Conservation (phyloP, 2,888 invertebrate species). For the Dyspetes luteomarginatus region DNA sequence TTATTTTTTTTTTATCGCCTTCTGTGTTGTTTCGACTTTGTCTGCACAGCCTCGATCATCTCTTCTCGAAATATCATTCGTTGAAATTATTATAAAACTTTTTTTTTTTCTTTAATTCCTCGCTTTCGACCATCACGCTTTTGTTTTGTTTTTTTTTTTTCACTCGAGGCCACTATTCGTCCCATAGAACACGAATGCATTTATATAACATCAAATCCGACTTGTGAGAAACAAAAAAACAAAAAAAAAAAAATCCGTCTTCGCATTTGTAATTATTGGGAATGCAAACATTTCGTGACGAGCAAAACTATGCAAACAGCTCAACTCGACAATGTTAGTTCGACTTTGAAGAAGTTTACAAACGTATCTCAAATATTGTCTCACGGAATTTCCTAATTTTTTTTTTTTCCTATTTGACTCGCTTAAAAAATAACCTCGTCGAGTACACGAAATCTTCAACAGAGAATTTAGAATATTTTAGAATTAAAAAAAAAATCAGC, state of each 20-base stretch:
- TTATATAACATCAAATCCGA: no score
- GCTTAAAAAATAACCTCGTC: background rate
- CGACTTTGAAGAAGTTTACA: no score
- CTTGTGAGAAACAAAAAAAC: no score
- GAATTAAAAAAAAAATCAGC: no score
- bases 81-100: background rate
- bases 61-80: conserved; percentile 1
- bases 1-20: background rate
- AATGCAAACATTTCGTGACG: no score
- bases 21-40: background rate
- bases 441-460: no score
- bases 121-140: background rate
- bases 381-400: background rate
- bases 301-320: no score
- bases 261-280: no score
- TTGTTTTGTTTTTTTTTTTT: conserved; percentile 1
- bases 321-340: no score
- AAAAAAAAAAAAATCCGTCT: no score
- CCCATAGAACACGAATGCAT: background rate
- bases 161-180: conserved; percentile 7
- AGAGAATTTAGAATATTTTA: no score
- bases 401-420: background rate
- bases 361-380: background rate
- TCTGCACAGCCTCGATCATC: background rate
- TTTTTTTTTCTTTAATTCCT: background rate